Conservation (phyloP, 30 jellyfish, hydroid and myxozoan genomes). For the Cassiopea andromeda region DNA sequence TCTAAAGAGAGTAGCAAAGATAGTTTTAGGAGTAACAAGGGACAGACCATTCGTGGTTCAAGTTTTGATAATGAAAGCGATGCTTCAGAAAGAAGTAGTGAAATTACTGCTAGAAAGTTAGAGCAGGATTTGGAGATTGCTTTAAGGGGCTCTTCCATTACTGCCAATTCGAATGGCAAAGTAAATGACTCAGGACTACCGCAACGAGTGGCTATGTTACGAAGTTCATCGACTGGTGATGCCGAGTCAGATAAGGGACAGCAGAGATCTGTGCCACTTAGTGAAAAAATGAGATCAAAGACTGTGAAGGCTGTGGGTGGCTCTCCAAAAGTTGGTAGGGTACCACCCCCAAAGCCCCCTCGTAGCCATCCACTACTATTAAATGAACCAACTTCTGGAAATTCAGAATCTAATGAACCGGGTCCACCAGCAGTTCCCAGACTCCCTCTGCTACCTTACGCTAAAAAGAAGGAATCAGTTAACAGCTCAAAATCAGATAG, state of each 20-base stretch:
- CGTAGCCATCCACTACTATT: conserved; percentile 25
- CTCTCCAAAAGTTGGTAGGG: conserved; percentile 25
- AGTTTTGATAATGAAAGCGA: conserved; percentile 34
- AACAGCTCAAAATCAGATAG: background rate
- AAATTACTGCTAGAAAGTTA: background rate
- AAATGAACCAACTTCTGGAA: conserved; percentile 18
- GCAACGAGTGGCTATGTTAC: background rate
- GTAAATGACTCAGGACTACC: background rate
- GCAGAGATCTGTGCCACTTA: background rate
- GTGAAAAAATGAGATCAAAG: conserved; percentile 21
- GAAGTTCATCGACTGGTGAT: conserved; percentile 40
- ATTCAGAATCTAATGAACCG: conserved; percentile 12
- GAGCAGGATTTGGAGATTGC: conserved; percentile 34
- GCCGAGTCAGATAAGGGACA: conserved; percentile 26
- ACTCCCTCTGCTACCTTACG: conserved; percentile 2
- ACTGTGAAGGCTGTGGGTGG: conserved; percentile 16
- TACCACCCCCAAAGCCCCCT: conserved; percentile 79
- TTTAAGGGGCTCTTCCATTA: conserved; percentile 10
- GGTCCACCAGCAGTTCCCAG: conserved; percentile 10
- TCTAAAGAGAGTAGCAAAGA: conserved; percentile 1
- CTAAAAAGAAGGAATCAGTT: background rate
- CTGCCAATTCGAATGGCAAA: conserved; percentile 13
- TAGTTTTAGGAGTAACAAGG: conserved; percentile 13
- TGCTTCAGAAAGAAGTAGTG: conserved; percentile 33
- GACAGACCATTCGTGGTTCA: conserved; percentile 1